These are phyloP conservation scores for Pocota personata DNA, from an alignment of 2,888 invertebrate species.

Conservation along the genomic window DNA sequence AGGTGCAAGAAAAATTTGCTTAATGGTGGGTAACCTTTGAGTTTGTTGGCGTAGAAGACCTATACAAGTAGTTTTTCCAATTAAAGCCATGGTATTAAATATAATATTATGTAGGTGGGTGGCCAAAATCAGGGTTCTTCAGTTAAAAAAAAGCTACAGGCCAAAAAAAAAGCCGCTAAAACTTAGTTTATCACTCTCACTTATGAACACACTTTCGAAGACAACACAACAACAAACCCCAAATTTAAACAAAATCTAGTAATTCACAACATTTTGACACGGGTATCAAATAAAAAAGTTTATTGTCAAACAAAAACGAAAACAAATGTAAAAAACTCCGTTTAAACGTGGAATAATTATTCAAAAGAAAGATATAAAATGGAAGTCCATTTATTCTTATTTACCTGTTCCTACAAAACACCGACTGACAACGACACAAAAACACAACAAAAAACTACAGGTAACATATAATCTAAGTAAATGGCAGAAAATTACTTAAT, in stretches of 20 bases:
- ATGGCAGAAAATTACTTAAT: conserved; percentile 57
- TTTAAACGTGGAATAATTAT: conserved; percentile 16
- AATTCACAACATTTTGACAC: conserved; percentile 9
- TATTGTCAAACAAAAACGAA: conserved; percentile 19
- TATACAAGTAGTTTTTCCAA: no score
- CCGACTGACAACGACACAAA: not conserved
- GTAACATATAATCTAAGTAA: conserved; percentile 15
- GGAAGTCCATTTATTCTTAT: conserved; percentile 8
- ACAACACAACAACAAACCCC: not conserved
- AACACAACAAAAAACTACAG: not conserved
- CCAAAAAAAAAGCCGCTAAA: no score
- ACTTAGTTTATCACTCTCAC: not conserved
- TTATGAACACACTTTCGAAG: not conserved
- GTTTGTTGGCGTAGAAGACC: no score
- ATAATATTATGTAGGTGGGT: no score
- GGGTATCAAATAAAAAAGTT: conserved; percentile 29
- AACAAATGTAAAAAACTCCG: not conserved
- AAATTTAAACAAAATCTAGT: conserved; percentile 2
- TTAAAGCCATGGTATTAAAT: no score
- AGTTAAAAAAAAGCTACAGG: no score
- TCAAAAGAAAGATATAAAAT: conserved; percentile 23
- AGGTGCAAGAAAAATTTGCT: no score
- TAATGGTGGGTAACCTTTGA: no score
- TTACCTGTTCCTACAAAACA: conserved; percentile 3
- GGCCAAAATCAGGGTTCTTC: no score